These are phyloP conservation scores for Syngnathus scovelli DNA, from an alignment of 2,113 vertebrate species.

Conservation along the genomic window DNA sequence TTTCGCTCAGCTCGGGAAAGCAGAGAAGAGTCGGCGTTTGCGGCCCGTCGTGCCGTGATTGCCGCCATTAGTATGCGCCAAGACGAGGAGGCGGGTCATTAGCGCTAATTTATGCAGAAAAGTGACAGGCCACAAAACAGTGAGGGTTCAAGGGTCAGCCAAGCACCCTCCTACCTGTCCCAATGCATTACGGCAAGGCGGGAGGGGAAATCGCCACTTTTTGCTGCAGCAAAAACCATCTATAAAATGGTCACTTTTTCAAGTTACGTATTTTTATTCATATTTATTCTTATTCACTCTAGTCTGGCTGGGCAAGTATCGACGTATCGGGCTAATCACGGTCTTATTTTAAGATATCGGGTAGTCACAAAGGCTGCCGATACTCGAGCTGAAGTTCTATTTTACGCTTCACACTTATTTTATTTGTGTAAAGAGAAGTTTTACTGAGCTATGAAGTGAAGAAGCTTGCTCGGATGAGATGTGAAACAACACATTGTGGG, in stretches of 20 bases:
- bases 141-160: constrained; percentile 55
- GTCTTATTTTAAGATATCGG: too few species aligned
- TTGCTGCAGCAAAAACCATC: background rate
- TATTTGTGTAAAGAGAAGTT: too few species aligned
- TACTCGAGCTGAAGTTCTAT: too few species aligned
- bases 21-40: constrained; percentile 50
- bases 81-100: constrained; percentile 66
- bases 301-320: too few species aligned
- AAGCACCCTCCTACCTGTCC: constrained; percentile 56
- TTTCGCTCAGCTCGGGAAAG: constrained; percentile 57
- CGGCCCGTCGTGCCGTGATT: constrained; percentile 42
- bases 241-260: too few species aligned
- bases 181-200: constrained; percentile 49
- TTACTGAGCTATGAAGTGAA: too few species aligned
- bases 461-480: too few species aligned
- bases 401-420: too few species aligned
- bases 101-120: constrained; percentile 72
- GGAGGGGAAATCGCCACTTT: constrained; percentile 7
- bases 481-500: background rate
- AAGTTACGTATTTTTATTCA: too few species aligned
- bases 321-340: too few species aligned
- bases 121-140: constrained; percentile 64
- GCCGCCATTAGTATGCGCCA: constrained; percentile 64
- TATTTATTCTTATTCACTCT: too few species aligned
- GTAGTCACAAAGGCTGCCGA: too few species aligned